Percentiles rank a stretch among this genome's conserved stretches.
These are phyloP conservation scores for Cataglyphis altisquamis DNA, from an alignment of 2,888 invertebrate genomes.

Conservation along the genomic window DNA sequence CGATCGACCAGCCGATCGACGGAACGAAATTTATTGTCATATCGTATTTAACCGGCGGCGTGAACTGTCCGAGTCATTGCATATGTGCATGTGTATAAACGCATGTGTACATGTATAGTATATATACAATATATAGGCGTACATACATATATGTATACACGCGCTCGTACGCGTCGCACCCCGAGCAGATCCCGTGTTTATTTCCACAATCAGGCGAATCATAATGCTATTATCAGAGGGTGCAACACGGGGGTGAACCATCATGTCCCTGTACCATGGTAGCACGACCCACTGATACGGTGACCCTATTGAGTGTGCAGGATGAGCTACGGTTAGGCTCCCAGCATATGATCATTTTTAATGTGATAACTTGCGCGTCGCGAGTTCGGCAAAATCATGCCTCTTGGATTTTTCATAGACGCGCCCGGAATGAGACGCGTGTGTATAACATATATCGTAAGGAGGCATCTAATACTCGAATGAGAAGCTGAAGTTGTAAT, in stretches of 20 bases:
- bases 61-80: conserved; percentile 75
- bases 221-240: conserved; percentile 85
- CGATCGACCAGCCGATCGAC: conserved; percentile 67
- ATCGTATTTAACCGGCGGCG: conserved; percentile 79
- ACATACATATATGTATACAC: not conserved
- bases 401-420: not conserved
- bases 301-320: conserved; percentile 79
- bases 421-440: not conserved
- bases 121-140: not conserved
- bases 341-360: conserved; percentile 60
- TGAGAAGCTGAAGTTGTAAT: not conserved
- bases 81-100: conserved; percentile 65
- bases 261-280: conserved; percentile 69
- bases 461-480: not conserved
- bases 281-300: conserved; percentile 80
- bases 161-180: conserved; percentile 59
- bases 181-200: conserved; percentile 80
- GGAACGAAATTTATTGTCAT: conserved; percentile 72
- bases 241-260: conserved; percentile 74
- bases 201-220: conserved; percentile 84
- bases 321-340: conserved; percentile 67
- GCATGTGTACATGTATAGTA: not conserved
- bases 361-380: conserved; percentile 16
- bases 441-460: not conserved
- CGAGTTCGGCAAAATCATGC: not conserved